Evolutionary conservation across 2,797 vertebrate genomes (phyloP), one percentile per base, ranked within the genome.

Genomic region (Meriones psammophilus): DNA sequence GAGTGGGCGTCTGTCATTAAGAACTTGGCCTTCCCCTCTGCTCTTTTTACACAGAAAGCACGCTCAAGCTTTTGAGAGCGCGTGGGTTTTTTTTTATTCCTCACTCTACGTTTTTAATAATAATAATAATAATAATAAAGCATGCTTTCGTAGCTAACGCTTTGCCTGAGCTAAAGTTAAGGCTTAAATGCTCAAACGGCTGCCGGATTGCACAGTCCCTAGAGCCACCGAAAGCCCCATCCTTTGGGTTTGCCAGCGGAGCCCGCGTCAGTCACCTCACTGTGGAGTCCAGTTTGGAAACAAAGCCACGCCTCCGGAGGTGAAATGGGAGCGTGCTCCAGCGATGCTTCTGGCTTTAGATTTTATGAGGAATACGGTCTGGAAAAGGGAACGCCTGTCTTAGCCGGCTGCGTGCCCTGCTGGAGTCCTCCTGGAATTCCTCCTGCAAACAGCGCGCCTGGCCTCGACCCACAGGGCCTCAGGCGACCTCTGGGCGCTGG

Each of bases 301-400:
- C 91, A 96, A 83, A 89, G 80, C 69, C 93, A 26, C 84, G 94
- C 87, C 81, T 97, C 94, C 90, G 10, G 36, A 60, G 89, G 86
- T 96, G 85, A 89, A 86, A 68, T 74, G 95, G 97, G 83, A 96
- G 90, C 56, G 54, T 95, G 64, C 95, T 94, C 96, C 85, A 97
- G 85, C 39, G 89, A 96, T 80, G 68, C 92, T 96, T 97, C 97
- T 96, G 97, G 96, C 95, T 97, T 97, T 97, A 96, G 96, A 95
- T 96, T 97, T 98, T 97, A 96, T 93, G 94, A 87, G 95, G 94
- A 98, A 96, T 96, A 95, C 78, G 96, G 96, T 97, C 96, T 97
- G 92, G 94, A 94, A 92, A 92, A 85, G 95, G 97, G 91, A 97
- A 97, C 96, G 97, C 94, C 96, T 97, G 94, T 88, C 97, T 95